These are phyloP conservation scores for Cancer borealis DNA, from an alignment of 2,888 invertebrate genomes.

Conservation along the genomic window DNA sequence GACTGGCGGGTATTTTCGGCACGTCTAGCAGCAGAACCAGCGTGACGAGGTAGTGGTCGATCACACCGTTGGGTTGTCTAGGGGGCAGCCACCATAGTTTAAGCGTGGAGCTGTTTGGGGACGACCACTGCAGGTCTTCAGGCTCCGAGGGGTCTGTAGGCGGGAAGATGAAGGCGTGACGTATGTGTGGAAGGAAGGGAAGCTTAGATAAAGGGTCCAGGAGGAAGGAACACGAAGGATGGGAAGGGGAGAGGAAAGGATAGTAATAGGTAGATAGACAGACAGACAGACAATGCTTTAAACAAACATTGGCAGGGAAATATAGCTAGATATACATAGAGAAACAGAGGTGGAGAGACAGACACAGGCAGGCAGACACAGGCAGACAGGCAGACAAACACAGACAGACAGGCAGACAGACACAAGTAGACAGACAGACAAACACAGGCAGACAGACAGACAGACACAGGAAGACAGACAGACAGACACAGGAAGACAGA, in stretches of 20 bases:
- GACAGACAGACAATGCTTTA: background rate
- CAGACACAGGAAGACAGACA: background rate
- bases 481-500: background rate
- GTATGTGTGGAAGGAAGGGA: background rate
- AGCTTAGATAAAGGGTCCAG: background rate
- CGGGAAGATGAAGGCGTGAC: background rate
- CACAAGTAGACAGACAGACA: background rate
- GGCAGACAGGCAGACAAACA: no score
- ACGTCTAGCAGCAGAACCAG: conserved; percentile 33
- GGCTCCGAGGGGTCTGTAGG: conserved; percentile 59
- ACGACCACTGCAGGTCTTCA: conserved; percentile 42
- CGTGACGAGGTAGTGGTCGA: conserved; percentile 65
- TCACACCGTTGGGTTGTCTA: conserved; percentile 46
- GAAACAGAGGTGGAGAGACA: background rate
- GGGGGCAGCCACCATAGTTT: conserved; percentile 60
- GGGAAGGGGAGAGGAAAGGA: background rate
- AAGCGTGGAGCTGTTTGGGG: conserved; percentile 51
- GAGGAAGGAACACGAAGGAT: background rate
- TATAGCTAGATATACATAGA: no score
- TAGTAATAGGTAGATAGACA: background rate
- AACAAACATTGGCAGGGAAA: no score
- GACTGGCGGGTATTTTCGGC: conserved; percentile 39
- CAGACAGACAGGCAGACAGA: background rate
- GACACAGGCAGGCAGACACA: background rate
- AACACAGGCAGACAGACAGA: background rate